Evolutionary conservation across 2,888 invertebrate genomes (phyloP).

Genomic region (Hartigia nigra): DNA sequence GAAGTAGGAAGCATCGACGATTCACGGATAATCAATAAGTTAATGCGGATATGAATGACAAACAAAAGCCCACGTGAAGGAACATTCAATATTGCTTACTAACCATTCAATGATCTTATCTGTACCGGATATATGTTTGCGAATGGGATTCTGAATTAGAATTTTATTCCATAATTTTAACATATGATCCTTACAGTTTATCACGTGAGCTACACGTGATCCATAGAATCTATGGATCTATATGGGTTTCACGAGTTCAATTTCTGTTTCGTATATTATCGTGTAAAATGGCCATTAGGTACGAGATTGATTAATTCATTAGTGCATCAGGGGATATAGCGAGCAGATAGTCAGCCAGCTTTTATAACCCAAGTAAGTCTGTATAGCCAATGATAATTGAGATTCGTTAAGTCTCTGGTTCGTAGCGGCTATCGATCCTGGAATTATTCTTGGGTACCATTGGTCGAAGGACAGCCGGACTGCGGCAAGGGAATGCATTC

Average conservation of each 20-base stretch:
- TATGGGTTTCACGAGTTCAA: not conserved
- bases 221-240: not conserved
- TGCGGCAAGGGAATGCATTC: conserved; percentile 40
- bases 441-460: not conserved
- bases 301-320: not conserved
- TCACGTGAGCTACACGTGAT: not conserved
- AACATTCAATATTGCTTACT: not conserved
- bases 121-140: not conserved
- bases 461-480: conserved; percentile 45
- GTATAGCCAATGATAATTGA: not conserved
- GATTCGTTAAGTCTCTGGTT: not conserved
- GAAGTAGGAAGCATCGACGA: not conserved
- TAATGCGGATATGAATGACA: conserved; percentile 1
- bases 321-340: not conserved
- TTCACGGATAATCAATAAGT: not conserved
- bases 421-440: not conserved
- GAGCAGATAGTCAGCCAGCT: not conserved
- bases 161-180: not conserved
- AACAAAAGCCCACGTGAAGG: conserved; percentile 4
- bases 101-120: not conserved
- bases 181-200: not conserved
- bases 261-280: not conserved
- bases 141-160: not conserved
- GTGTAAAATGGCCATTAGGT: not conserved
- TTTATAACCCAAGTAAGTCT: not conserved